Evolutionary conservation across 2,113 vertebrate genomes (phyloP).

Genomic region (Agapornis roseicollis): DNA sequence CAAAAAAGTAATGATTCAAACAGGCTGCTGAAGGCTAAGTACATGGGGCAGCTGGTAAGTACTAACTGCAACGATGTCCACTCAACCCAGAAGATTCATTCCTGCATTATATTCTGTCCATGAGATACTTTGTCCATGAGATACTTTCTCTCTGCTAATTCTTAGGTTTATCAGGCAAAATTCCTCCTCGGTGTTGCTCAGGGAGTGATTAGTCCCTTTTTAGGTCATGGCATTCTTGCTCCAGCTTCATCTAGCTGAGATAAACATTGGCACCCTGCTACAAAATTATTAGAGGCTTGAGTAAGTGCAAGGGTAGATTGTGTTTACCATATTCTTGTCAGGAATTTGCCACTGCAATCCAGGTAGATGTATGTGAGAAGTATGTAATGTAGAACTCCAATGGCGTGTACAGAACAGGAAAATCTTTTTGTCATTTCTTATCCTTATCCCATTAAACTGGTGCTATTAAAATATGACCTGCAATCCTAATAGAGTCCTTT

Average conservation of each 20-base stretch:
- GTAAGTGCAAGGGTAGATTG: neutral
- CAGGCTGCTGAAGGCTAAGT: constrained; percentile 36
- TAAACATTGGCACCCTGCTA: neutral
- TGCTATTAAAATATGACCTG: neutral
- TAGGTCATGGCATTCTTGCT: neutral
- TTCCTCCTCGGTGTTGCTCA: neutral
- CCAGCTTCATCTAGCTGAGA: neutral
- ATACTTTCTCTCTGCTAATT: neutral
- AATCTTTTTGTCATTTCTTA: neutral
- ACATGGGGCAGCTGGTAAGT: neutral
- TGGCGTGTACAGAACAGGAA: neutral
- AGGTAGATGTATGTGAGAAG: neutral
- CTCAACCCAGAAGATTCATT: neutral
- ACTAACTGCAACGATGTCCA: neutral
- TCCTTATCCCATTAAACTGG: neutral
- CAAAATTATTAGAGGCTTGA: neutral
- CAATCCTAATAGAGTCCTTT: neutral
- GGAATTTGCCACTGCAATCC: neutral
- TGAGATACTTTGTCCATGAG: neutral
- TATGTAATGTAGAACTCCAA: neutral
- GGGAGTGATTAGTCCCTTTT: neutral
- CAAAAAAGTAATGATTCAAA: constrained; percentile 26
- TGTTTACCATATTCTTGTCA: neutral
- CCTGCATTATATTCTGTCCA: neutral
- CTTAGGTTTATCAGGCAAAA: neutral